Base-by-base conservation (phyloP, 2,797 vertebrate genomes). In the Tangara arthus region DNA sequence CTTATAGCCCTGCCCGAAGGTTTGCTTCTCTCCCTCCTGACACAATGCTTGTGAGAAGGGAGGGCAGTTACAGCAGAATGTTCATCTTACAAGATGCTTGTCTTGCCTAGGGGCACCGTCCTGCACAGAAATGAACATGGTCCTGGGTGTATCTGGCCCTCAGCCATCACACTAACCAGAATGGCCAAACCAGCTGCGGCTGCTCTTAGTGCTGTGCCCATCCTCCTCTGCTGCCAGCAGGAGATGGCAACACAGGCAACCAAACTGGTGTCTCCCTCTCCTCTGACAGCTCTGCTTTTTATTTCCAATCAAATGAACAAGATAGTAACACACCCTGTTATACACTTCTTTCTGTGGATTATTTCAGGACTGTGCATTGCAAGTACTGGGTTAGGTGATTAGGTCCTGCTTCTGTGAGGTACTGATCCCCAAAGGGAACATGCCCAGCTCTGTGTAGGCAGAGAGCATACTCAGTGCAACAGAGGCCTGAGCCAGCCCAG, bases 211-310 rank as follows among this genome's bases (percentile, higher is more conserved):
- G 24, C 47, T 59, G 55, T 0, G 2, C 47, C 59, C 8, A 1
- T 47, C 78, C 70, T 22, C 20, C 65, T 79, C 66, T 8, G 4
- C 7, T 13, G 65, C n/a, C 3, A 5, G 42, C 3, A 6, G 41
- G 28, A 87, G 24, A 73, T 0, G 0, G 44, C 55, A 87, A 59
- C 0, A 1, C n/a, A 73, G 44, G 44, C 37, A 82, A 55, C 55
- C 0, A 0, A 50, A 72, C 0, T 22, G 49, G 18, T 34, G 20
- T 46, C 23, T 63, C 27, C 11, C 56, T 56, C 55, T 82, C 35
- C 47, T 73, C 63, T 30, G 27, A 34, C 1, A 82, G 34, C 71
- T 77, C 68, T 61, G 4, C 42, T 70, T 91, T 60, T 41, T 19
- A 41, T 70, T 82, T 64, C 65, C 39, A 57, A 55, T 32, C 44